Base-by-base conservation (phyloP, 2,888 invertebrate genomes). In the Crossocerus cetratus region DNA sequence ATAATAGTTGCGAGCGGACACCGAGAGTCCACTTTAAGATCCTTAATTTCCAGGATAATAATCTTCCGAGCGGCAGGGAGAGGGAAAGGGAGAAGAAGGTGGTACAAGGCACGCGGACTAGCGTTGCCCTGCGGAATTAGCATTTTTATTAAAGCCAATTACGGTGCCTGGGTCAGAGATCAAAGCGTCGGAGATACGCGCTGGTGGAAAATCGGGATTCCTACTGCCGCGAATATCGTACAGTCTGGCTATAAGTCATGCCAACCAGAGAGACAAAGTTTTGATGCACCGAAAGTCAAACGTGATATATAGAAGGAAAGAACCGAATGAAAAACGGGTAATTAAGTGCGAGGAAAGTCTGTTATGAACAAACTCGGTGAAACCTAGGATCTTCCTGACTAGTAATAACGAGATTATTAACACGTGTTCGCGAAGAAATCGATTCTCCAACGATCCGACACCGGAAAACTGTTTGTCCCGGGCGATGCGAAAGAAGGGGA, bases 351-450 rank as follows among this genome's bases (percentile, higher is more conserved):
- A 32, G 32, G 32, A 32, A 32, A 32, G 32, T 49, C 13, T n/a
- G 49, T 32, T 2, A 14, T 16, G 13, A 8, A 2, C 23, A 32
- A 57, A 32, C 2, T 32, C 21, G 42, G 32, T n/a, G 2, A 43
- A 8, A 8, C 3, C 20, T 45, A 8, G 23, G 43, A 57, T 56
- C 67, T 72, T 59, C 61, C 58, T 57, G 57, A 43, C 66, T 69
- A 62, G 43, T n/a, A 43, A 22, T 67, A 69, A 66, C 58, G 53
- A 69, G 74, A 65, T 74, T 74, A 74, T 65, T 59, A 66, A 72
- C 58, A 59, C 68, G 64, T 65, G 54, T 69, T 22, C 59, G 23
- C 8, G 32, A 32, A 60, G 49, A 22, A 71, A 23, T 68, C 70
- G 70, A 72, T 66, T 65, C 71, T 66, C 11, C 64, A 59, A 43